A percentile compares a stretch with the other conserved stretches of the same genome.
Evolutionary conservation across 2,797 vertebrate genomes (phyloP).

Genomic region (Oryzias dopingdopingensis): DNA sequence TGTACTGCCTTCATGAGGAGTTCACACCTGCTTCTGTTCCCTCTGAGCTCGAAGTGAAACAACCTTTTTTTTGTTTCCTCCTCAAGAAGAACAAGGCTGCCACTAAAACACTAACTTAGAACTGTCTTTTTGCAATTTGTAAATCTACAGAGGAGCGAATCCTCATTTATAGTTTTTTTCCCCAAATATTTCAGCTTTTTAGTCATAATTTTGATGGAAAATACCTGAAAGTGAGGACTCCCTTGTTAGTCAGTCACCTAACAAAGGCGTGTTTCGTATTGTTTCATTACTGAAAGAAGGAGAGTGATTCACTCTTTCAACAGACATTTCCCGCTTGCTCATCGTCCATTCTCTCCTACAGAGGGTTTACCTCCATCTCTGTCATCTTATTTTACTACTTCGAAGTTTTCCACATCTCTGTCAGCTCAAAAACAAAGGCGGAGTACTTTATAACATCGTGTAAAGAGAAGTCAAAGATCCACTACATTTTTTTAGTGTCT

Average conservation of each 20-base stretch:
- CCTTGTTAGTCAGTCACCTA: slow-evolving; percentile 68
- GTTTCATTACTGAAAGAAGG: slow-evolving; percentile 70
- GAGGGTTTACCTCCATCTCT: slow-evolving; percentile 59
- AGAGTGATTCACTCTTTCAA: slow-evolving; percentile 64
- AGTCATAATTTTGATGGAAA: slow-evolving; percentile 61
- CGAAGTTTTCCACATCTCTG: slow-evolving; percentile 3
- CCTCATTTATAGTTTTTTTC: neutral
- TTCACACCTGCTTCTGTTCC: slow-evolving; percentile 61
- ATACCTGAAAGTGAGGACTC: slow-evolving; percentile 72
- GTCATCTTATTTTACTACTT: slow-evolving; percentile 4
- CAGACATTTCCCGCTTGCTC: slow-evolving; percentile 31
- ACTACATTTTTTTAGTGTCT: neutral
- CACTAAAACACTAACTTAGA: neutral
- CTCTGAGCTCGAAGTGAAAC: slow-evolving; percentile 49
- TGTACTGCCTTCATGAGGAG: slow-evolving; percentile 58
- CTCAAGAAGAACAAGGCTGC: slow-evolving; percentile 6
- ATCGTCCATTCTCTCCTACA: slow-evolving; percentile 53
- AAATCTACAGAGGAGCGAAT: neutral
- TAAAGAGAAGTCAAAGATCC: no score
- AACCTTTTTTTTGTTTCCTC: slow-evolving; percentile 26
- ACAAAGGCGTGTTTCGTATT: slow-evolving; percentile 48
- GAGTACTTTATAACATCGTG: no score
- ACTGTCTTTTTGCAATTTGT: neutral
- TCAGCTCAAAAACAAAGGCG: neutral
- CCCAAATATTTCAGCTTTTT: slow-evolving; percentile 10